Conservation (phyloP, 2,113 vertebrate species). For the Ciconia stormi region DNA sequence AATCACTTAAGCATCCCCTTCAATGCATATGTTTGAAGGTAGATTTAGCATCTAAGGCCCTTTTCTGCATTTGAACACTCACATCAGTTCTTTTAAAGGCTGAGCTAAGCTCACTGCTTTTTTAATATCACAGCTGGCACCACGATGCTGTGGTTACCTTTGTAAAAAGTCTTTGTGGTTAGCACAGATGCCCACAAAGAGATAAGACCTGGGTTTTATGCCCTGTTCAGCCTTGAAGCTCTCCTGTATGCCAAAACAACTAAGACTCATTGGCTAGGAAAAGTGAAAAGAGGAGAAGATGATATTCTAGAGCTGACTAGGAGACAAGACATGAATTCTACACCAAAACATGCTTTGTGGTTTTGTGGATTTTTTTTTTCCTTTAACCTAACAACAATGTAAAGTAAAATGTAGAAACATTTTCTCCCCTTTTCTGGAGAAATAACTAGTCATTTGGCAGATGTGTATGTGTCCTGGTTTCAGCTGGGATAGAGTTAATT, state of each 20-base stretch:
- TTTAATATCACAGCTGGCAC: neutral
- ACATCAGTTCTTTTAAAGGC: neutral
- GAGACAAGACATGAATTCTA: neutral
- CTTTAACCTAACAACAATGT: neutral
- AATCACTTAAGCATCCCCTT: neutral
- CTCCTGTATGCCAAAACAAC: neutral
- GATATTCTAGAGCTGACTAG: neutral
- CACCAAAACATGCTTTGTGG: fast-evolving
- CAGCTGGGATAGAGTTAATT: no score
- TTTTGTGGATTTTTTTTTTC: neutral
- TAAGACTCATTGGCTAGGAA: neutral
- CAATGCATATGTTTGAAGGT: neutral
- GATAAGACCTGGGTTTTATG: neutral
- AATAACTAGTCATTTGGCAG: neutral
- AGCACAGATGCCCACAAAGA: neutral
- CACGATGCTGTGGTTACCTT: neutral
- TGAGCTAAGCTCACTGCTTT: neutral
- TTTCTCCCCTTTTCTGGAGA: neutral
- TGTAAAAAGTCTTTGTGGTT: neutral
- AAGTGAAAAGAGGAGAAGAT: neutral
- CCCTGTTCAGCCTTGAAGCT: neutral
- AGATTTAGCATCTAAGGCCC: neutral
- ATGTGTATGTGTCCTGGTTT: no score
- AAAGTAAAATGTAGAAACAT: neutral
- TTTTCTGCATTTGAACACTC: neutral